Conservation (phyloP, 2,888 invertebrate genomes). For the Scaeva pyrastri region DNA sequence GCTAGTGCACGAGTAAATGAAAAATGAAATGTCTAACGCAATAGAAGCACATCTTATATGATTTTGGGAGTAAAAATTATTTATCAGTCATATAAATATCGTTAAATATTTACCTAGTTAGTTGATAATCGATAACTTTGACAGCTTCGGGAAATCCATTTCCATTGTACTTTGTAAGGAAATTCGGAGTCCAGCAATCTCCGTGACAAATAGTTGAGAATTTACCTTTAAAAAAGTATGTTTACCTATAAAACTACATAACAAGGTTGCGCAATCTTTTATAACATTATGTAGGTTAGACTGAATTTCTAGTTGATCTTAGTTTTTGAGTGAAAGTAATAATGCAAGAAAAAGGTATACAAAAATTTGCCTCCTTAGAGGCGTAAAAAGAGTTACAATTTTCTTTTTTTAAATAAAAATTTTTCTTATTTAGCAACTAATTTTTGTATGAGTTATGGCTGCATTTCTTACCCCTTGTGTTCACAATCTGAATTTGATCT, state of each 20-base stretch:
- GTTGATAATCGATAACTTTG: slow-evolving; percentile 89
- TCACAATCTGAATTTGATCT: slow-evolving; percentile 83
- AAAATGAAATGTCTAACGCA: slow-evolving; percentile 84
- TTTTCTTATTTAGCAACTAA: no score
- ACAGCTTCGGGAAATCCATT: slow-evolving; percentile 78
- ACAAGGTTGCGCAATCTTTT: no score
- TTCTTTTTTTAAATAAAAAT: no score
- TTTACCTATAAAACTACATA: background rate
- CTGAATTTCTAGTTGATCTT: no score
- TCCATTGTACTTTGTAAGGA: slow-evolving; percentile 85
- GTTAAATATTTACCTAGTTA: slow-evolving; percentile 83
- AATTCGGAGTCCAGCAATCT: slow-evolving; percentile 91
- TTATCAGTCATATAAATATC: background rate
- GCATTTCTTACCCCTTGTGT: slow-evolving; percentile 79
- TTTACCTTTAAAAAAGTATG: slow-evolving; percentile 77
- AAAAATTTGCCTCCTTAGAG: no score
- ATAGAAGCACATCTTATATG: slow-evolving; percentile 78
- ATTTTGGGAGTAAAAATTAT: background rate
- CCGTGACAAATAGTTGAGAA: slow-evolving; percentile 88
- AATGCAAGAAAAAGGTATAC: no score
- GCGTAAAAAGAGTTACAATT: no score
- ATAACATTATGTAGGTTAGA: no score
- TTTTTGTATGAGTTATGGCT: no score
- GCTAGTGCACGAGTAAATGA: slow-evolving; percentile 87
- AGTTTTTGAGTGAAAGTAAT: no score